phyloP scores from a whole-genome alignment of 2,113 vertebrate species.

The Dissostichus mawsoni region DNA sequence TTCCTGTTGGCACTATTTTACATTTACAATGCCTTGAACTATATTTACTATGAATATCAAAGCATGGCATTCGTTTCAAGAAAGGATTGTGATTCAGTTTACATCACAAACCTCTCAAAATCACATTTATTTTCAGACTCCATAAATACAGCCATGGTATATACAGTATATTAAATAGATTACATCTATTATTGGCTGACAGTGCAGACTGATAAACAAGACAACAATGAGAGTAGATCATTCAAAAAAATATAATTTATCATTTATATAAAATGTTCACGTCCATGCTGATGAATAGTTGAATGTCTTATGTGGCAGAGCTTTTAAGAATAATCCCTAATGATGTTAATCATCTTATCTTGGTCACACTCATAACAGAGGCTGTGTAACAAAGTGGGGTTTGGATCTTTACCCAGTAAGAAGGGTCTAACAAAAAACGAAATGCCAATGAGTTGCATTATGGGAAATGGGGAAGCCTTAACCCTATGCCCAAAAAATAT shows the following conservation, averaged over 20 bases:
- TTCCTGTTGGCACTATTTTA: constrained; percentile 15
- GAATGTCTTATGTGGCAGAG: neutral
- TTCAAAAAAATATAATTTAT: neutral
- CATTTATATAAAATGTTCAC: neutral
- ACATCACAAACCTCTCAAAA: neutral
- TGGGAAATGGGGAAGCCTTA: neutral
- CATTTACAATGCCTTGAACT: neutral
- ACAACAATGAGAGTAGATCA: neutral
- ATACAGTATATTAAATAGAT: neutral
- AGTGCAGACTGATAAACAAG: neutral
- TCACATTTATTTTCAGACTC: neutral
- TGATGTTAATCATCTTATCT: neutral
- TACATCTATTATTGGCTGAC: neutral
- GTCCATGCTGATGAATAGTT: too few relatives aligned
- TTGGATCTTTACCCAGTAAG: neutral
- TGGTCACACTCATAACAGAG: neutral
- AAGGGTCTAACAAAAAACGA: neutral
- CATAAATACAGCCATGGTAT: neutral
- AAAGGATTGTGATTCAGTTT: neutral
- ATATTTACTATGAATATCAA: neutral
- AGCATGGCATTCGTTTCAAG: neutral
- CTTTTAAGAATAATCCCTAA: neutral
- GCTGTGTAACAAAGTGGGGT: neutral
- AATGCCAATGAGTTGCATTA: neutral
- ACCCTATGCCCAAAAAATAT: neutral